These are phyloP conservation scores for Isichthys henryi DNA, from an alignment of 2,113 vertebrate species.

Conservation along the genomic window DNA sequence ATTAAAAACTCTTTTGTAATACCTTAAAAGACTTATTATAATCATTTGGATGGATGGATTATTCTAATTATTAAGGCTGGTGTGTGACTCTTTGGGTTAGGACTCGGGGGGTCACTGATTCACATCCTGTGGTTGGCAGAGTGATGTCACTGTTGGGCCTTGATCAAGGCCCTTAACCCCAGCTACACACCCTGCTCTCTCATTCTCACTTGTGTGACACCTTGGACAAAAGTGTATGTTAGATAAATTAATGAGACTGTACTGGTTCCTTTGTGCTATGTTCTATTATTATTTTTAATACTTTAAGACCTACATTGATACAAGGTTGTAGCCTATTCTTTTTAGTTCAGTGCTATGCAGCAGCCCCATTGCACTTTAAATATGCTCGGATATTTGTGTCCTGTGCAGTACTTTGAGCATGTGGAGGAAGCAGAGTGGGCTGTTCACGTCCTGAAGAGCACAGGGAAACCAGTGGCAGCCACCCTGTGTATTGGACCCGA, in stretches of 20 bases:
- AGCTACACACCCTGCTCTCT: too few relatives aligned
- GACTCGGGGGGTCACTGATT: not conserved
- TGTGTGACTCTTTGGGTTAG: not conserved
- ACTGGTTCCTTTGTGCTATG: not conserved
- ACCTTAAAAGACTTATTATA: not conserved
- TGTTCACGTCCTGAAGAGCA: conserved; percentile 76
- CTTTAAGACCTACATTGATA: not conserved
- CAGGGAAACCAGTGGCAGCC: conserved; percentile 80
- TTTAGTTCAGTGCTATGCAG: conserved; percentile 51
- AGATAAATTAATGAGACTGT: not conserved
- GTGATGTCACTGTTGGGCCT: not conserved
- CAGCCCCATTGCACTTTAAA: not conserved
- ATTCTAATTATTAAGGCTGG: not conserved
- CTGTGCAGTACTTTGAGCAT: conserved; percentile 89
- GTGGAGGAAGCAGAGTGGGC: conserved; percentile 96
- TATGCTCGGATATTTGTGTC: not conserved
- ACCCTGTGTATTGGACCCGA: conserved; percentile 86
- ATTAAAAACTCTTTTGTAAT: not conserved
- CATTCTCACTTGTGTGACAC: not conserved
- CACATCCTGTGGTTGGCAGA: not conserved
- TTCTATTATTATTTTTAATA: not conserved
- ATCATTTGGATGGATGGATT: not conserved
- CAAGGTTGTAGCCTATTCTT: not conserved
- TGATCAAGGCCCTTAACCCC: too few relatives aligned
- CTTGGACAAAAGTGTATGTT: not conserved